Conservation (phyloP, 1,140 invertebrate genomes). For the Rhopalosiphum maidis region DNA sequence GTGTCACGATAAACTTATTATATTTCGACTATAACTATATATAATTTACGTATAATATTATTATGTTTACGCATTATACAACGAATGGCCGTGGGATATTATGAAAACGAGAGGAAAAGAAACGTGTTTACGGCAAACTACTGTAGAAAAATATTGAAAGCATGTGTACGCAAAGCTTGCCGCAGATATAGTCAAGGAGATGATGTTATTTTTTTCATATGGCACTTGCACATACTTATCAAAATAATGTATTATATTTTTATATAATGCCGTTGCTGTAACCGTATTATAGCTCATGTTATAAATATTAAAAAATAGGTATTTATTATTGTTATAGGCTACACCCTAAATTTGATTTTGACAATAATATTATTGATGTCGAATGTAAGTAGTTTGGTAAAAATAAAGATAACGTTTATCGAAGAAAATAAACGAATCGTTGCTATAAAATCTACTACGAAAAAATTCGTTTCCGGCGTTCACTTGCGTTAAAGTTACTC, state of each 20-base stretch:
- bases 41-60: not conserved
- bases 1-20: slow-evolving; percentile 15
- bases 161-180: slow-evolving; percentile 25
- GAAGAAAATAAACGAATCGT: not conserved
- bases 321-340: not conserved
- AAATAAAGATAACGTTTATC: not conserved
- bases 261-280: not conserved
- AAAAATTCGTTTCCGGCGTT: not conserved
- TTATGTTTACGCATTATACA: not conserved
- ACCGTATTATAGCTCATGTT: not conserved
- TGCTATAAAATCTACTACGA: not conserved
- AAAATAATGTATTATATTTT: not conserved
- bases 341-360: not conserved
- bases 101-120: slow-evolving; percentile 44
- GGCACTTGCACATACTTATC: not conserved
- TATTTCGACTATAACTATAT: not conserved
- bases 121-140: not conserved
- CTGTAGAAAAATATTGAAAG: not conserved
- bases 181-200: not conserved
- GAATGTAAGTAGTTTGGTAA: not conserved
- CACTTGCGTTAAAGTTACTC: slow-evolving; percentile 13
- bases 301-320: not conserved
- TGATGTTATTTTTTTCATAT: not conserved
- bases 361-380: not conserved
- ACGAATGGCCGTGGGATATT: slow-evolving; percentile 36